These are phyloP conservation scores for Trichopria drosophilae DNA, from an alignment of 2,888 invertebrate species.

Conservation along the genomic window DNA sequence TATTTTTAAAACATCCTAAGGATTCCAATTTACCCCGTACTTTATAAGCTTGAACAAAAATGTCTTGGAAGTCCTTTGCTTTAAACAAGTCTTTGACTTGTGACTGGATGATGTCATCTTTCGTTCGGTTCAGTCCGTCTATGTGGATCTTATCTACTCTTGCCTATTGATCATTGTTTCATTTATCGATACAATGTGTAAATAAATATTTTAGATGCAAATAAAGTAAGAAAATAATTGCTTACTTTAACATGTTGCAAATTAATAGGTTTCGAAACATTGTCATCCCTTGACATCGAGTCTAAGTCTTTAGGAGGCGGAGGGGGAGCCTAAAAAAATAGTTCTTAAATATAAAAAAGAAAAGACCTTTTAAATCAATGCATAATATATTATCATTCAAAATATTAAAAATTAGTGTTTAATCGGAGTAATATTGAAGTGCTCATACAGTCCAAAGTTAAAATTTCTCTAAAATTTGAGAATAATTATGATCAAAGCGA, in stretches of 20 bases:
- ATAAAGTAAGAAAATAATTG: conserved; percentile 34
- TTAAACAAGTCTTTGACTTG: conserved; percentile 82
- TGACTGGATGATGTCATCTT: conserved; percentile 82
- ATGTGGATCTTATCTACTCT: conserved; percentile 84
- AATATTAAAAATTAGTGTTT: too few relatives aligned
- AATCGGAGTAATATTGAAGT: too few relatives aligned
- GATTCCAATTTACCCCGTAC: conserved; percentile 76
- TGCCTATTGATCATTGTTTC: conserved; percentile 64
- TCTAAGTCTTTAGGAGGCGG: too few relatives aligned
- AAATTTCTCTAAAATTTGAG: too few relatives aligned
- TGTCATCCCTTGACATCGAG: too few relatives aligned
- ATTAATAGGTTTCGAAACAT: conserved; percentile 32
- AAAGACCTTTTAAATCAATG: too few relatives aligned
- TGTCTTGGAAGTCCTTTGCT: conserved; percentile 84
- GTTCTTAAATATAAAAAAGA: too few relatives aligned
- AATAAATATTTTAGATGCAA: too few relatives aligned
- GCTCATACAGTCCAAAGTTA: too few relatives aligned
- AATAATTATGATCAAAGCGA: too few relatives aligned
- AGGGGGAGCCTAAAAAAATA: too few relatives aligned
- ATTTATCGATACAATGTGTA: conserved; percentile 1
- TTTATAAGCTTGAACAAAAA: conserved; percentile 70
- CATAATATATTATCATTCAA: too few relatives aligned
- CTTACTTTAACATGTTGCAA: conserved; percentile 44
- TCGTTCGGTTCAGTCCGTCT: conserved; percentile 82
- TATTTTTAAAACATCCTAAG: conserved; percentile 86